phyloP scores from a whole-genome alignment of 2,113 vertebrate genomes.

The Indri indri region DNA sequence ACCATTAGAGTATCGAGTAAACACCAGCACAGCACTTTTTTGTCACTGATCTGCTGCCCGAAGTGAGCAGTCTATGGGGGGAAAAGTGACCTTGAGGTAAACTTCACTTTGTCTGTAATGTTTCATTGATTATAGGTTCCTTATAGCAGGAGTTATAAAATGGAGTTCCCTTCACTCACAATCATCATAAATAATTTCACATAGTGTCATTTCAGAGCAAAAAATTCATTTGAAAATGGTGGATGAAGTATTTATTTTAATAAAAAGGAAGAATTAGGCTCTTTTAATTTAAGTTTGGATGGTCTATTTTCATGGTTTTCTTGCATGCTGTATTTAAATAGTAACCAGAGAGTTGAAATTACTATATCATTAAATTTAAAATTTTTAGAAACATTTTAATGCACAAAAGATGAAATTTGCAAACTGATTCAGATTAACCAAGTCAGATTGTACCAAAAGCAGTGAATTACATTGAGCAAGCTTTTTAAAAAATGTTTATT shows the following conservation, averaged over 20 bases:
- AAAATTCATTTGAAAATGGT: constrained; percentile 46
- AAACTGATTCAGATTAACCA: neutral
- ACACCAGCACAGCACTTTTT: neutral
- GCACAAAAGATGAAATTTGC: constrained; percentile 23
- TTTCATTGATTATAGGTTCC: neutral
- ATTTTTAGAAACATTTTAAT: neutral
- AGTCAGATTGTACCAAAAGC: neutral
- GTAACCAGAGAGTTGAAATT: neutral
- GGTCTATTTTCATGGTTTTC: neutral
- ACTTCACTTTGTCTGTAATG: neutral
- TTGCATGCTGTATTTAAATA: constrained; percentile 1
- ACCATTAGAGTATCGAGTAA: neutral
- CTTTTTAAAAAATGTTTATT: neutral
- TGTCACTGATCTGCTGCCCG: neutral
- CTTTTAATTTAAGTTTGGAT: constrained; percentile 1
- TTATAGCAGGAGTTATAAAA: neutral
- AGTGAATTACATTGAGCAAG: neutral
- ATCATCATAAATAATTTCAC: neutral
- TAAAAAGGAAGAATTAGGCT: neutral
- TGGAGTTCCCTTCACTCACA: neutral
- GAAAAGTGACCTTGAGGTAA: neutral
- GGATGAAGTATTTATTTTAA: constrained; percentile 53
- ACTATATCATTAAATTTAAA: neutral
- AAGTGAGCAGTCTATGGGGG: neutral
- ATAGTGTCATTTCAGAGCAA: neutral